Evolutionary conservation across 2,113 vertebrate species (phyloP).

Genomic region (Hippolais icterina): DNA sequence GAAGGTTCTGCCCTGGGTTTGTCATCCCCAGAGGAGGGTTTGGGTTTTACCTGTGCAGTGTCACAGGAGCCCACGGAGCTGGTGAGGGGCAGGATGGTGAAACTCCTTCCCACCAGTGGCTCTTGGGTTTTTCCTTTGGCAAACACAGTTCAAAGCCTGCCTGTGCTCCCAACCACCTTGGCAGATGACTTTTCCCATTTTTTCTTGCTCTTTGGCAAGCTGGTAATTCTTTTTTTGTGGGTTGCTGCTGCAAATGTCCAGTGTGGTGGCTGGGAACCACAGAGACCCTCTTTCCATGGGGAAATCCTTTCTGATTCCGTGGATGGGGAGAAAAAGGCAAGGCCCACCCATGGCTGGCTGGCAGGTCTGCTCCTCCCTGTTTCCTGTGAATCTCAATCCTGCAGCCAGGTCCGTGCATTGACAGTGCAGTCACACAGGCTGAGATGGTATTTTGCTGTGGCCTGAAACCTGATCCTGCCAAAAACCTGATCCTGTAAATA

Average conservation of each 20-base stretch:
- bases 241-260: neutral
- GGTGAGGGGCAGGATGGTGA: neutral
- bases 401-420: neutral
- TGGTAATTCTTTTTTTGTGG: neutral
- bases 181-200: neutral
- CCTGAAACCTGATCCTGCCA: neutral
- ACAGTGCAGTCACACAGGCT: neutral
- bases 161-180: neutral
- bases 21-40: neutral
- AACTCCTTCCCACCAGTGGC: neutral
- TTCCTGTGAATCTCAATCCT: neutral
- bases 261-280: neutral
- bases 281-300: accelerated
- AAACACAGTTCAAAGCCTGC: accelerated
- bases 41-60: neutral
- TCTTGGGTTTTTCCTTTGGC: neutral
- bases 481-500: neutral
- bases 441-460: neutral
- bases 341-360: neutral
- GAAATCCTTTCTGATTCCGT: neutral
- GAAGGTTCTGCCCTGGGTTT: neutral
- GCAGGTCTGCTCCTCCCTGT: neutral
- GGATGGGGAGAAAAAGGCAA: neutral
- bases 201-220: neutral
- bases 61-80: neutral